Evolutionary conservation across 1,140 invertebrate species (phyloP).

Genomic region (Prorops nasuta): DNA sequence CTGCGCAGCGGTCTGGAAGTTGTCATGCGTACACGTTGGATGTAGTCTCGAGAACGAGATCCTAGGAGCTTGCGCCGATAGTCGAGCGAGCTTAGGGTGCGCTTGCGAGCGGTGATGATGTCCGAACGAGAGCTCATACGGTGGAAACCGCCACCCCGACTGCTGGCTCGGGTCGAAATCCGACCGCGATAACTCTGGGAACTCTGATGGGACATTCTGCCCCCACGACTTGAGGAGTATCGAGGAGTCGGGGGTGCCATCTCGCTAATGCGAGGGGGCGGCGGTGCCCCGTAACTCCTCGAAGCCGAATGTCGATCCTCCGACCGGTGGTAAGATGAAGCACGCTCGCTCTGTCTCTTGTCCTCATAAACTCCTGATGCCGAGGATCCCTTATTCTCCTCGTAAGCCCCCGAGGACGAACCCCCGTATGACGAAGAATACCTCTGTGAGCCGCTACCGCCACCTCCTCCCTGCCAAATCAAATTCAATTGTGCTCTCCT

Average conservation of each 20-base stretch:
- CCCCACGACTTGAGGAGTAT: slow-evolving; percentile 45
- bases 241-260: slow-evolving; percentile 43
- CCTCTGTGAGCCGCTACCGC: slow-evolving; percentile 46
- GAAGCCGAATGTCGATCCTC: slow-evolving; percentile 51
- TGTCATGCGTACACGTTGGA: slow-evolving; percentile 51
- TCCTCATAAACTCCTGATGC: slow-evolving; percentile 45
- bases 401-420: slow-evolving; percentile 43
- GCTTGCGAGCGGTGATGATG: slow-evolving; percentile 44
- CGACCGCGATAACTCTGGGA: slow-evolving; percentile 45
- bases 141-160: slow-evolving; percentile 35
- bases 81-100: slow-evolving; percentile 45
- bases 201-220: slow-evolving; percentile 43
- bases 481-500: slow-evolving; percentile 52
- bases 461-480: slow-evolving; percentile 53
- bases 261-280: slow-evolving; percentile 44
- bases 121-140: slow-evolving; percentile 44
- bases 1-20: slow-evolving; percentile 49
- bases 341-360: slow-evolving; percentile 48
- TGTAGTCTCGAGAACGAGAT: slow-evolving; percentile 50
- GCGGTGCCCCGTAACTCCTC: slow-evolving; percentile 45
- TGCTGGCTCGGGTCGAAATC: slow-evolving; percentile 40
- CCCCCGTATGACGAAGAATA: slow-evolving; percentile 46
- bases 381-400: slow-evolving; percentile 45
- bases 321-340: slow-evolving; percentile 48
- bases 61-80: slow-evolving; percentile 52